phyloP scores from a whole-genome alignment of 2,888 invertebrate genomes.

The Aromia moschata region DNA sequence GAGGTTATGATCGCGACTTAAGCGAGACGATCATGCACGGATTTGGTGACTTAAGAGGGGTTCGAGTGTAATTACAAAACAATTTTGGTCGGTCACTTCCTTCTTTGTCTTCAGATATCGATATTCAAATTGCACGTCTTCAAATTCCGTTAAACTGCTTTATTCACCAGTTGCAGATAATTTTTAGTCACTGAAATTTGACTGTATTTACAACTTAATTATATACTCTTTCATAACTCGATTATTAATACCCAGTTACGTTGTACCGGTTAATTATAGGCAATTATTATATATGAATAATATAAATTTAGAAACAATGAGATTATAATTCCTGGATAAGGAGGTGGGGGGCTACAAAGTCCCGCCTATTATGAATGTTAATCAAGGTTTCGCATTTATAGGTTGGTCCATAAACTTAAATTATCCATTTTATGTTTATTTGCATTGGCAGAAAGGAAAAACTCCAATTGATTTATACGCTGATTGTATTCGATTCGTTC shows the following conservation, averaged over 20 bases:
- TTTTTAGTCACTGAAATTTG: too few relatives aligned
- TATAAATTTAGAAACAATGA: slow-evolving; percentile 51
- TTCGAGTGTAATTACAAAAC: too few relatives aligned
- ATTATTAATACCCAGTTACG: slow-evolving; percentile 42
- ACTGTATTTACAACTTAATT: slow-evolving; percentile 27
- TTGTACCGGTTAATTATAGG: slow-evolving; percentile 29
- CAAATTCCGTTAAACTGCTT: too few relatives aligned
- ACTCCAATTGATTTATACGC: neutral
- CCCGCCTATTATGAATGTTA: slow-evolving; percentile 37
- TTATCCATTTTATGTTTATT: slow-evolving; percentile 1
- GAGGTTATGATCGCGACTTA: too few relatives aligned
- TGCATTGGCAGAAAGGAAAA: too few relatives aligned
- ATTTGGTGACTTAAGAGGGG: too few relatives aligned
- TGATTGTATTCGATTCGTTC: slow-evolving; percentile 5
- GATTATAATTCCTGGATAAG: slow-evolving; percentile 46
- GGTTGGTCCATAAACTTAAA: slow-evolving; percentile 8
- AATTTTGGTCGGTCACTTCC: too few relatives aligned
- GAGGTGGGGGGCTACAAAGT: slow-evolving; percentile 44
- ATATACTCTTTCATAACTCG: slow-evolving; percentile 37
- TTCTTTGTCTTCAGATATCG: too few relatives aligned
- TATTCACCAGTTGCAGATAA: too few relatives aligned
- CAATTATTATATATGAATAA: slow-evolving; percentile 47
- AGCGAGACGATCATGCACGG: too few relatives aligned
- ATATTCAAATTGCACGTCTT: too few relatives aligned
- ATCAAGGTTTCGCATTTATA: slow-evolving; percentile 11